phyloP scores from a whole-genome alignment of 2,797 vertebrate genomes.

The Amazona finschi region DNA sequence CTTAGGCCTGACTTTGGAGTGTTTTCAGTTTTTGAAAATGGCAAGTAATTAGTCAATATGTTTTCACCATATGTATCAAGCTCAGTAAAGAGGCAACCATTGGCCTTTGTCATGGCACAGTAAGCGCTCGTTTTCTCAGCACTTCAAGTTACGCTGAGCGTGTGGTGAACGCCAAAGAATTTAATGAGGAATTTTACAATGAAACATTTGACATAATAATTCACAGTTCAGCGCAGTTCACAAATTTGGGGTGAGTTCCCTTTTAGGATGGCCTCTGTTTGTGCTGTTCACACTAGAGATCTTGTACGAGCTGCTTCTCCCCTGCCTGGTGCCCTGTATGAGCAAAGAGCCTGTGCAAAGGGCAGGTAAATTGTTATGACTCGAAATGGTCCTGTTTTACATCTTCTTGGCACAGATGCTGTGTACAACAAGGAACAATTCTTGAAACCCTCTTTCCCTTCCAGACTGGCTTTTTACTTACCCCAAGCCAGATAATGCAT shows the following conservation, averaged over 20 bases:
- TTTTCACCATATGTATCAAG: conserved; percentile 51
- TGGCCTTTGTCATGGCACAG: conserved; percentile 61
- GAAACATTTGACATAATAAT: neutral
- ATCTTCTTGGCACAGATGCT: conserved; percentile 23
- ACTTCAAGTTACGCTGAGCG: conserved; percentile 27
- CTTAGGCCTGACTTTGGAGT: conserved; percentile 64
- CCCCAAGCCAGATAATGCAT: neutral
- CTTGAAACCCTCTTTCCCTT: neutral
- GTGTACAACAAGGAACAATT: neutral
- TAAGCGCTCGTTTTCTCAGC: conserved; percentile 42
- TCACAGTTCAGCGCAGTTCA: neutral
- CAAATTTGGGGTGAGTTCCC: neutral
- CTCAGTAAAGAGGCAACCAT: conserved; percentile 52
- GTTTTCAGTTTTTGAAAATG: conserved; percentile 68
- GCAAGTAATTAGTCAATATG: conserved; percentile 67
- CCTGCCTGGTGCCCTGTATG: neutral
- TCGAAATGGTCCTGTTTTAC: neutral
- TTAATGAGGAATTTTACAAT: conserved; percentile 24
- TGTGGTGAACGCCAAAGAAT: conserved; percentile 42
- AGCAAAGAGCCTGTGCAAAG: neutral
- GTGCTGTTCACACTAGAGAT: neutral
- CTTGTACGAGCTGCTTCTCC: neutral
- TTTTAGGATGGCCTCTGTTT: neutral
- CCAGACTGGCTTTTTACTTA: conserved; percentile 10
- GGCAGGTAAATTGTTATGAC: neutral